Evolutionary conservation across 92 coral and sea anemone species (phyloP), one percentile per base, ranked within the genome.

Genomic region (Phenganax marumi): DNA sequence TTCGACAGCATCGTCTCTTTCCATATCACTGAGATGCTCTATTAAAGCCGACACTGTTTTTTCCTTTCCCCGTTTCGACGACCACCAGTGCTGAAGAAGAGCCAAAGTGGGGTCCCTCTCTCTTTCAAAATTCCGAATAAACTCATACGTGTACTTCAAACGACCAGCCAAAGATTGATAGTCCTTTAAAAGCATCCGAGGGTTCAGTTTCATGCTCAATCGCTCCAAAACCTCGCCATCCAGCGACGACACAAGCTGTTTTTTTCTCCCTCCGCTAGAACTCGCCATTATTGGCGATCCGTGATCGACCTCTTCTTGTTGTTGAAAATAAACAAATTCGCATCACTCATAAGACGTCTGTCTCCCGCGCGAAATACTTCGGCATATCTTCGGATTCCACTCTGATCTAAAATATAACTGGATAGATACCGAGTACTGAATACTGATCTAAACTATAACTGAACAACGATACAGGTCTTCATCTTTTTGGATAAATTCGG

Each of bases 1-100:
- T 19, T 89, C 93, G 6, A 93, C 99, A 19, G 96, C 97, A 77
- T 96, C 99, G 47, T 92, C 97, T 75, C 99, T 81, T 52, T 75
- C 85, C 99, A 96, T 96, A n/a, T 84, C 86, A 25, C 64, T 84
- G 5, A 96, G 76, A 22, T 84, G 52, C 0, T 87, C 85, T 7
- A 96, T 88, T 12, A 96, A 79, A 1, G 86, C 86, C 8, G 93
- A 33, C 7, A 96, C 99, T 0, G 96, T 96, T 68, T 88, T 92
- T 6, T 79, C 85, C 76, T 91, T 95, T 1, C 93, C 93, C 10
- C 77, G 76, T 51, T 85, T 80, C 8, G 74, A 68, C 60, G 88
- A 89, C 85, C 86, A 89, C 97, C 97, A 92, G 48, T 92, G 97
- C 49, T 80, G 58, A 12, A 94, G 77, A 16, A 96, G 73, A 16